Base-by-base conservation (phyloP, 2,888 invertebrate genomes). In the Drosophila dives region DNA sequence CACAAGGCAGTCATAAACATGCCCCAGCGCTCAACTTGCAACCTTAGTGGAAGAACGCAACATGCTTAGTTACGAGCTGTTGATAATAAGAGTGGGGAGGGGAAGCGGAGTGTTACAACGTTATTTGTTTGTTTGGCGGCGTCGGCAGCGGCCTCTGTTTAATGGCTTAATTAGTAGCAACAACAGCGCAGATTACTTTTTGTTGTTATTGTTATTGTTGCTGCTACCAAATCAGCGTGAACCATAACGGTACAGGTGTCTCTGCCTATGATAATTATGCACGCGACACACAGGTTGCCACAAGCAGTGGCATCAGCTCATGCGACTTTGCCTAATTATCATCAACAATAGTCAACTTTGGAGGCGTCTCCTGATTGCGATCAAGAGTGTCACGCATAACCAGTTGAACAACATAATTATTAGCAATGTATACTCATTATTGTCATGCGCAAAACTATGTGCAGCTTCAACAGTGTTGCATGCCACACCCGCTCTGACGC, bases 221-320 rank as follows among this genome's bases (percentile, higher is more conserved):
- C n/a, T 38, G 55, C 63, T 81, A 89, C 65, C 64, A 78, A 84
- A 89, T 86, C 89, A 89, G 87, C 89, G 87, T 81, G 78, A 89
- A 79, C 82, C 87, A 79, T 87, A 85, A 70, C 85, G 87, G 74
- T 20, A 36, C 40, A 42, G 5, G 17, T 40, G 38, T 63, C 67
- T 73, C 65, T 60, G 64, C 68, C 75, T 20, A 54, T 62, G 68
- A 64, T 77, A 87, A 89, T 85, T 85, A 85, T 89, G 80, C 84
- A 85, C 89, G 88, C 87, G 85, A 85, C 84, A 85, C 84, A 85
- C 87, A 89, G 87, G 83, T 85, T 81, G 76, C 80, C 61, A 64
- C 55, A 29, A 32, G 34, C 15, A 29, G 45, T 63, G 66, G 70
- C 67, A 67, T 75, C 68, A 74, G 61, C 68, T 70, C 68, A 75